These are phyloP conservation scores for Oceanites oceanicus DNA, from an alignment of 2,113 vertebrate genomes.

Conservation along the genomic window DNA sequence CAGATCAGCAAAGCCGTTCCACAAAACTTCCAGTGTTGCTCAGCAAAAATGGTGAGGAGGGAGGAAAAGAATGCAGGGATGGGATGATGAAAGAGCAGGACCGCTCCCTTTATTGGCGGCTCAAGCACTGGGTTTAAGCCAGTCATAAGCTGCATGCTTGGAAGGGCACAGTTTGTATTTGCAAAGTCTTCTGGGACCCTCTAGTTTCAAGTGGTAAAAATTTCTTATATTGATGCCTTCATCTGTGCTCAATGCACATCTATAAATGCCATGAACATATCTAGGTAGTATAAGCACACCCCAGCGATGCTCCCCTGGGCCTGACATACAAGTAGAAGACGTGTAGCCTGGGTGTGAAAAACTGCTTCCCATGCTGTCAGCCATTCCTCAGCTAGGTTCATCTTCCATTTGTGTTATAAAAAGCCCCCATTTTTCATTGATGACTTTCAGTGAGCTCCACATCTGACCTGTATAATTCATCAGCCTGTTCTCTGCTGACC, in stretches of 20 bases:
- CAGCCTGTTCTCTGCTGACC: neutral
- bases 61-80: neutral
- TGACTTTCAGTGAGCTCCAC: neutral
- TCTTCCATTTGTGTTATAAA: neutral
- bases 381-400: neutral
- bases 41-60: neutral
- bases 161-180: neutral
- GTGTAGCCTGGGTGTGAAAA: neutral
- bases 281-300: neutral
- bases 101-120: neutral
- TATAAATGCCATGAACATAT: neutral
- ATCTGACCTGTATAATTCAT: neutral
- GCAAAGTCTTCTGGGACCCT: neutral
- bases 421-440: neutral
- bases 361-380: neutral
- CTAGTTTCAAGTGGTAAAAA: neutral
- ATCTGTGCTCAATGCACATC: neutral
- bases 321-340: neutral
- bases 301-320: neutral
- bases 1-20: neutral
- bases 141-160: neutral
- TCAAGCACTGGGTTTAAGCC: neutral
- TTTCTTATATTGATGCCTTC: neutral
- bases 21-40: neutral
- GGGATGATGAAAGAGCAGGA: neutral